Evolutionary conservation across 1,140 invertebrate genomes (phyloP).

Genomic region (Argopecten irradians): DNA sequence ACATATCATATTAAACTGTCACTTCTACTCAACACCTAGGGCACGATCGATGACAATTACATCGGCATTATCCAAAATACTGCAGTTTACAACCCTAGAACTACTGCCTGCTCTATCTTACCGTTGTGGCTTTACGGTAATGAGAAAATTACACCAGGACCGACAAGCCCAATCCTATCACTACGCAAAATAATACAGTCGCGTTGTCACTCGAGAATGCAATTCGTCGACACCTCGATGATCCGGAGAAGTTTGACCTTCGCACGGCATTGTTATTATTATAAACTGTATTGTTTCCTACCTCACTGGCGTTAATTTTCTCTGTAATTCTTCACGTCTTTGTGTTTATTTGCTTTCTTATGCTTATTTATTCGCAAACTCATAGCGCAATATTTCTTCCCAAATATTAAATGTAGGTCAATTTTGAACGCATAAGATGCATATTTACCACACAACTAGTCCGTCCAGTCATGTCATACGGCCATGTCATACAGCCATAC

Average conservation of each 20-base stretch:
- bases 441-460: too few relatives aligned
- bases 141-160: neutral
- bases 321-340: neutral
- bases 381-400: too few relatives aligned
- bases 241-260: neutral
- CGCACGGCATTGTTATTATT: neutral
- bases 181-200: neutral
- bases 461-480: too few relatives aligned
- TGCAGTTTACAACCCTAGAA: neutral
- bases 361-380: too few relatives aligned
- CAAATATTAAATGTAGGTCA: too few relatives aligned
- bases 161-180: neutral
- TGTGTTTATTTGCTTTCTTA: too few relatives aligned
- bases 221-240: neutral
- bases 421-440: too few relatives aligned
- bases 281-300: neutral
- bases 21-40: slow-evolving; percentile 1
- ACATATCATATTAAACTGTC: slow-evolving; percentile 7
- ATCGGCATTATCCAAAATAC: neutral
- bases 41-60: neutral
- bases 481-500: too few relatives aligned
- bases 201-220: neutral
- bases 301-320: neutral
- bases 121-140: neutral
- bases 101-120: neutral